Evolutionary conservation across 2,888 invertebrate genomes (phyloP), one percentile per base, ranked within the genome.

Genomic region (Synanthedon andrenaeformis): DNA sequence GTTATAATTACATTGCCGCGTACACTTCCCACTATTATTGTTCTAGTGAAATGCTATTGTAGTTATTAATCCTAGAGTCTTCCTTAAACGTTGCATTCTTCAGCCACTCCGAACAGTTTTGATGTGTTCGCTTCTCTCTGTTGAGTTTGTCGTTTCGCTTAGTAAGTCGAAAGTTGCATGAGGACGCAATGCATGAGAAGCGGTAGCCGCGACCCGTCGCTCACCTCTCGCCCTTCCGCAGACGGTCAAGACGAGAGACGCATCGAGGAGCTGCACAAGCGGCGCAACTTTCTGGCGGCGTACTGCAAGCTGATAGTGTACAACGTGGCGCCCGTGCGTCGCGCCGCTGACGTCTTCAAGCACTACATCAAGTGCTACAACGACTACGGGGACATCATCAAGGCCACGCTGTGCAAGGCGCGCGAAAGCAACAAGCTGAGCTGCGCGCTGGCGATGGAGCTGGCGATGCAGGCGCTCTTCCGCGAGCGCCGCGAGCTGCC

Each of bases 311-410:
- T 99, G 52, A 94, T 99, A 66, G 97, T 99, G 53, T 99, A 99
- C 89, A 99, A 98, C 78, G 95, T 98, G 63, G 92, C 99, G 79
- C 96, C 96, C 35, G 95, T 98, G 1, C 92, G 94, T 72, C 91
- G 95, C 64, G 97, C 97, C 12, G 95, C 97, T 0, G 96, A 96
- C 75, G 94, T 99, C 55, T 98, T 99, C 83, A 97, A 97, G 77
- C 96, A 98, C 78, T 99, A 99, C 79, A 96, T 98, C 57, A 97
- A 96, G 92, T 98, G 96, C 78, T 98, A 98, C 84, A 97, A 97
- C 76, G 98, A 99, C 82, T 99, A 98, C 82, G 98, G 99, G 52
- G 99, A 99, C 82, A 98, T 99, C 53, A 94, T 99, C 62, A 99
- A 99, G 87, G 94, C 96, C 42, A 98, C 99, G 10, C 87, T 99